Evolutionary conservation across 2,113 vertebrate species (phyloP), one percentile per base, ranked within the genome.

Genomic region (Limanda limanda): DNA sequence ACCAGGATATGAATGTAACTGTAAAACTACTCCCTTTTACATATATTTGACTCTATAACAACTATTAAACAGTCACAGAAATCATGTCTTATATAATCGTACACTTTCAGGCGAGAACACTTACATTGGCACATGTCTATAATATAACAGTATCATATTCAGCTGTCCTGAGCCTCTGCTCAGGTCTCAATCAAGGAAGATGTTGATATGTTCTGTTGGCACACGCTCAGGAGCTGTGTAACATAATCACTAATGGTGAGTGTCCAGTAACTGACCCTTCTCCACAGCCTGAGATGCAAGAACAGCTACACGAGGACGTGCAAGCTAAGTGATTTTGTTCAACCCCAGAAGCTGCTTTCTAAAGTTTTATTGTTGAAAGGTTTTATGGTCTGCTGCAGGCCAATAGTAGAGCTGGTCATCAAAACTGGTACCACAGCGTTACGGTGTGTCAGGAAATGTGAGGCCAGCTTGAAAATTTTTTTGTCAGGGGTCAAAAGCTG

Each of bases 251-350:
- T 42, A 27, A 35, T 60, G 27, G 27, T 31, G 31, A 78, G 81
- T 74, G 70, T 83, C 81, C 70, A 81, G 54, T 87, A 68, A 84
- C 86, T 82, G 70, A 69, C 31, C 74, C 76, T 76, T 57, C 59
- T 78, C 76, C 60, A 71, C 69, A 66, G 64, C 23, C n/a, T 60
- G 40, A 27, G 23, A 67, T 62, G 18, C 15, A n/a, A 31, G 55
- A 69, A 56, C 20, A 67, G 71, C 55, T 68, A 35, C 45, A 57
- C 20, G 18, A 20, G 59, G 23, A 21, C 24, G 68, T 8, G 17
- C 4, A n/a, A 6, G 23, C 48, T 54, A 48, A 48, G 17, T 27
- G 21, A 7, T 17, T 48, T 57, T 27, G 3, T 58, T 7, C 10
- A 20, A 35, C 40, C 23, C n/a, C 23, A 5, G 27, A 31, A 69